Evolutionary conservation across 2,888 invertebrate species (phyloP).

Genomic region (Lasioglossum malachurum): DNA sequence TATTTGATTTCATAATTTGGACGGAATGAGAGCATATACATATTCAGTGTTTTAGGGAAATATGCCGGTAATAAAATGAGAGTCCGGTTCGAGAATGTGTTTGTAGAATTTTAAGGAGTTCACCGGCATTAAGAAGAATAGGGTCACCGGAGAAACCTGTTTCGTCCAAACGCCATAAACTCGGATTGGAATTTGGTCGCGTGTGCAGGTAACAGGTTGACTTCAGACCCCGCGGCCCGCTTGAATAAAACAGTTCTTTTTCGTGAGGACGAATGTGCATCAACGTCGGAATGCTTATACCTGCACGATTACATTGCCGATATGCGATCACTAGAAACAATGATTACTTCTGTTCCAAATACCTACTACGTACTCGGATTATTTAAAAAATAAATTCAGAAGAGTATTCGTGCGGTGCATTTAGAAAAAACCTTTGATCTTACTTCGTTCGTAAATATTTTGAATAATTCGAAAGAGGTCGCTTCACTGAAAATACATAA

Average conservation of each 20-base stretch:
- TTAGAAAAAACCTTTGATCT: no score
- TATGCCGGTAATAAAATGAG: conserved; percentile 18
- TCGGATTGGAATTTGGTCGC: conserved; percentile 41
- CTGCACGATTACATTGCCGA: background rate
- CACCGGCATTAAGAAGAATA: conserved; percentile 26
- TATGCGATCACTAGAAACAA: background rate
- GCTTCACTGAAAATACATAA: no score
- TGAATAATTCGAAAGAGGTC: no score
- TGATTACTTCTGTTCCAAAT: background rate
- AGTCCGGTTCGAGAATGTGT: background rate
- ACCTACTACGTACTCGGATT: background rate
- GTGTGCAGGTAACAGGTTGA: conserved; percentile 29
- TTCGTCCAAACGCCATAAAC: conserved; percentile 27
- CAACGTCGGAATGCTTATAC: background rate
- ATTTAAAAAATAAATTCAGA: background rate
- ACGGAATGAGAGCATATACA: background rate
- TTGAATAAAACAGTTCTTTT: conserved; percentile 24
- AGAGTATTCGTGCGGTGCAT: no score
- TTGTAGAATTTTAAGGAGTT: conserved; percentile 26
- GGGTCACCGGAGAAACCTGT: conserved; percentile 48
- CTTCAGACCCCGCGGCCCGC: conserved; percentile 21
- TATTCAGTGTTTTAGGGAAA: background rate
- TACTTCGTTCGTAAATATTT: no score
- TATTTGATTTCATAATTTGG: background rate
- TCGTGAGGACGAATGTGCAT: background rate